phyloP scores from a whole-genome alignment of 2,797 vertebrate species.

The Pagetopsis macropterus region DNA sequence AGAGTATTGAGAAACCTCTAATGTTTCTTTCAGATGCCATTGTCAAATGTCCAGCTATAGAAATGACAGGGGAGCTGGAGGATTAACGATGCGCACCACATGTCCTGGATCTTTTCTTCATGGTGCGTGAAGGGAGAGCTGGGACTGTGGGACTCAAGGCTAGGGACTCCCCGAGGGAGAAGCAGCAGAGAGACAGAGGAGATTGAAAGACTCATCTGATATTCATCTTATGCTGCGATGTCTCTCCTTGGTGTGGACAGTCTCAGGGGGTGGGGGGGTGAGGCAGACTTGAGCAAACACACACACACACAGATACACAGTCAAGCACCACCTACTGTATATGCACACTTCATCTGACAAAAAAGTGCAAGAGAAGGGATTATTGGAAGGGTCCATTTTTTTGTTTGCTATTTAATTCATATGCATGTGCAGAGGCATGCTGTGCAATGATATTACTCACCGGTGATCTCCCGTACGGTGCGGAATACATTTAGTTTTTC shows the following conservation, averaged over 20 bases:
- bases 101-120: conserved; percentile 74
- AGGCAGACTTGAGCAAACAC: conserved; percentile 43
- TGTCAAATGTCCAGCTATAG: conserved; percentile 52
- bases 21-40: conserved; percentile 42
- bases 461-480: conserved; percentile 97
- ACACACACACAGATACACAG: conserved; percentile 44
- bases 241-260: conserved; percentile 71
- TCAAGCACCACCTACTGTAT: conserved; percentile 6
- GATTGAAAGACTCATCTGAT: conserved; percentile 78
- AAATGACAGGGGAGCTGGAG: conserved; percentile 61
- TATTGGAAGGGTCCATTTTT: background rate
- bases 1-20: too few relatives aligned
- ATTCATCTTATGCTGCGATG: conserved; percentile 77
- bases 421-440: conserved; percentile 1
- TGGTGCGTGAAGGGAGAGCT: conserved; percentile 72
- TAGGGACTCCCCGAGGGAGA: conserved; percentile 65
- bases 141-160: conserved; percentile 69
- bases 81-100: conserved; percentile 72
- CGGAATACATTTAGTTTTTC: conserved; percentile 95
- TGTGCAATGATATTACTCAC: conserved; percentile 70
- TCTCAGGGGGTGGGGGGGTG: conserved; percentile 24
- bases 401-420: conserved; percentile 12
- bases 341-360: background rate
- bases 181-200: conserved; percentile 61
- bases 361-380: background rate